Conservation (phyloP, 2,797 vertebrate genomes). For the Lerista edwardsae region DNA sequence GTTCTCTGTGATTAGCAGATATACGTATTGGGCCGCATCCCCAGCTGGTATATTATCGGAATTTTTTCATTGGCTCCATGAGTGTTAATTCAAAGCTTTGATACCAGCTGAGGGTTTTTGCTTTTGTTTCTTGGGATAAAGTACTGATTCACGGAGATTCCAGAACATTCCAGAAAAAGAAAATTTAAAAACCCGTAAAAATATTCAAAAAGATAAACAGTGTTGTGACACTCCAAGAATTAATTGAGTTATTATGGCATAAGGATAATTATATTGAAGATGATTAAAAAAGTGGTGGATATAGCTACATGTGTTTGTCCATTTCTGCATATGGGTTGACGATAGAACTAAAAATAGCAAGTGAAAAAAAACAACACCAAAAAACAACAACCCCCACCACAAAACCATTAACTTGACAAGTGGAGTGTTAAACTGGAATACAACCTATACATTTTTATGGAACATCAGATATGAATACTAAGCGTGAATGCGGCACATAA, state of each 20-base stretch:
- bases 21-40: neutral
- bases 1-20: slow-evolving; percentile 5
- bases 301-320: neutral
- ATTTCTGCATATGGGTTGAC: neutral
- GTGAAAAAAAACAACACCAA: no score
- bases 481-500: neutral
- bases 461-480: neutral
- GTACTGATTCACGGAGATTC: neutral
- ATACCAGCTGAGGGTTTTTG: neutral
- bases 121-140: neutral
- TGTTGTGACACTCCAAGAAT: neutral
- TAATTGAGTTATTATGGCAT: neutral
- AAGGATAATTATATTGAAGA: neutral
- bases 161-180: no score
- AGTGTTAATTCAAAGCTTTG: neutral
- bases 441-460: neutral
- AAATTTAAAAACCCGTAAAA: no score
- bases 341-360: neutral
- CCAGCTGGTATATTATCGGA: neutral
- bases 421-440: neutral
- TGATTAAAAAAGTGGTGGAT: neutral
- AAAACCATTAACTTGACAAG: neutral
- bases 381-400: neutral
- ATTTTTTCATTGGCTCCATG: neutral
- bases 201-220: neutral